Evolutionary conservation across 2,888 invertebrate species (phyloP).

Genomic region (Pollenia griseotomentosa): DNA sequence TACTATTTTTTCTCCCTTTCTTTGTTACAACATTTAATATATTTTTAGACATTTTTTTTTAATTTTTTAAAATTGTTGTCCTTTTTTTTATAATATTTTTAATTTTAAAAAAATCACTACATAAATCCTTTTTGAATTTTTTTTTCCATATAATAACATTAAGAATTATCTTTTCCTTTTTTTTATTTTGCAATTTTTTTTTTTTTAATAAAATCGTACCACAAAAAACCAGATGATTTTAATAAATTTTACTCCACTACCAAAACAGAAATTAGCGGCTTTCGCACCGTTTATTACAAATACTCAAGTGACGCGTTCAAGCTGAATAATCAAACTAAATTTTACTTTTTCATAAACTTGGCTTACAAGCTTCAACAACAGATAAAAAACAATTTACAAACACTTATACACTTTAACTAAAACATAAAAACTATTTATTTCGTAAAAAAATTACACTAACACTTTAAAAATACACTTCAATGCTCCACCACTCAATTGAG

Average conservation of each 20-base stretch:
- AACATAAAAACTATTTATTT: conserved; percentile 5
- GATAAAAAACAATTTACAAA: conserved; percentile 10
- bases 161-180: not conserved
- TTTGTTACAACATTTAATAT: conserved; percentile 14
- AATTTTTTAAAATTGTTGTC: conserved; percentile 9
- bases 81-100: not conserved
- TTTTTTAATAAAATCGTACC: conserved; percentile 56
- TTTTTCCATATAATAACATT: not conserved
- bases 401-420: conserved; percentile 30
- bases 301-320: conserved; percentile 76
- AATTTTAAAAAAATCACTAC: no score
- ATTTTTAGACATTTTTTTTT: no score
- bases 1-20: conserved; percentile 35
- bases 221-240: conserved; percentile 71
- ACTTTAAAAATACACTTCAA: not conserved
- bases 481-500: not conserved
- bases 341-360: conserved; percentile 67
- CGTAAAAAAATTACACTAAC: conserved; percentile 9
- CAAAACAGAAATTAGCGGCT: conserved; percentile 72
- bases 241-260: conserved; percentile 67
- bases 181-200: conserved; percentile 1
- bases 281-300: conserved; percentile 68
- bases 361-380: conserved; percentile 61
- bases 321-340: conserved; percentile 80
- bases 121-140: conserved; percentile 13